Conservation (phyloP, 35 echinoderm and acorn worm genomes). For the Lytechinus pictus region DNA sequence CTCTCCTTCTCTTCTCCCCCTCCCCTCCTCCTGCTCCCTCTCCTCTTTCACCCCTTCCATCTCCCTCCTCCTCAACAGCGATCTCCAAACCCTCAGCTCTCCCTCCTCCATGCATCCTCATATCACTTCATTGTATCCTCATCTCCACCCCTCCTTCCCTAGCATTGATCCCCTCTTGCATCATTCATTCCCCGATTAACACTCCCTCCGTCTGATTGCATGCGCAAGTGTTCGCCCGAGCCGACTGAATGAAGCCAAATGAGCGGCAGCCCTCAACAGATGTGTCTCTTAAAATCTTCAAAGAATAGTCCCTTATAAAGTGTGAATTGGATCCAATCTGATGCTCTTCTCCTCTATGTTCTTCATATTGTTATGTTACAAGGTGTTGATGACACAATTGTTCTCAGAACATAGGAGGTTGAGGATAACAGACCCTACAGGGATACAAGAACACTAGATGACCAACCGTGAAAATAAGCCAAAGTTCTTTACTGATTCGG, state of each 20-base stretch:
- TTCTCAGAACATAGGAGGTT: not conserved
- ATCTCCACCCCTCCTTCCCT: not conserved
- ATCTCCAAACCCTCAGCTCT: not conserved
- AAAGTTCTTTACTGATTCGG: not conserved
- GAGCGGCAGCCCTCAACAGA: not conserved
- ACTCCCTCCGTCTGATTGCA: not conserved
- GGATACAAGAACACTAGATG: not conserved
- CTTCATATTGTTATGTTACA: not conserved
- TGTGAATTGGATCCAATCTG: not conserved
- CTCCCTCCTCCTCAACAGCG: not conserved
- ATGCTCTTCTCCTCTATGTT: not conserved
- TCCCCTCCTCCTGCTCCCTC: not conserved
- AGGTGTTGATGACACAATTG: not conserved
- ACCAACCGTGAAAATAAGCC: not conserved
- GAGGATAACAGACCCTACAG: not conserved
- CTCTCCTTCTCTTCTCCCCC: not conserved
- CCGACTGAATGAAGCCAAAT: slow-evolving; percentile 2
- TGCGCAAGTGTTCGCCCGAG: slow-evolving; percentile 5
- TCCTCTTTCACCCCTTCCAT: not conserved
- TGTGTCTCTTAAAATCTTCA: not conserved
- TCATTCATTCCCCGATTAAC: slow-evolving; percentile 14
- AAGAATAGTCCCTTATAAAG: not conserved
- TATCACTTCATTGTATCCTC: not conserved
- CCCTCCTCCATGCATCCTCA: not conserved
- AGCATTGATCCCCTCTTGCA: not conserved